Base-by-base conservation (phyloP, 2,888 invertebrate genomes). In the Chaetogeoica ovagalla region DNA sequence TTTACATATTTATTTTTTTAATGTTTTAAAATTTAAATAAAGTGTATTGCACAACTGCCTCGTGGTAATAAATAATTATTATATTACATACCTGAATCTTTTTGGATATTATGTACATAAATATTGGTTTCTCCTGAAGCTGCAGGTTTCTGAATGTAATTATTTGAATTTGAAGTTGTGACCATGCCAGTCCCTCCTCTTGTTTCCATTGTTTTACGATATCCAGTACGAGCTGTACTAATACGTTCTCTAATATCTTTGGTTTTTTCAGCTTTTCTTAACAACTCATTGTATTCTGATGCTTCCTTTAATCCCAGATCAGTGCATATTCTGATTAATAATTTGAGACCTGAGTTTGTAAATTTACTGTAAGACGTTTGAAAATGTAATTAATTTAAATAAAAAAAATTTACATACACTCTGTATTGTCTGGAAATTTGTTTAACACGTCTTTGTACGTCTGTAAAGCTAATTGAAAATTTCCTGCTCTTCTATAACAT, bases 351-450 rank as follows among this genome's bases (percentile, higher is more conserved):
- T 91, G 83, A n/a, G 7, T 37, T 7, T 57, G 39, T 30, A 11
- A 69, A 19, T 63, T 15, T 30, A 81, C 13, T 65, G 37, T 62
- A 19, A 37, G 39, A 48, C 30, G 52, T 62, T 30, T 69, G 17
- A 55, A 73, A 52, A 70, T 23, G 11, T 65, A 11, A 39, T 72
- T n/a, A 48, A 37, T 48, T 52, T 21, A 62, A 76, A 59, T 57
- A 23, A 70, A 55, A 70, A 55, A n/a, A 23, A 13, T 21, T 30
- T n/a, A 86, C 91, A 86, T 86, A 90, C 98, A 98, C 85, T 97
- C 96, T 1, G 94, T 90, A 86, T 98, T 97, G 83, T 98, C 97
- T 0, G 98, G 98, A 86, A 98, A 98, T 83, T 91, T 91, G 30
- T 90, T 89, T 85, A 97, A 94, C 84, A 98, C 92, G 83, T 91